These are phyloP conservation scores for Dryas iulia DNA, from an alignment of 1,140 invertebrate species.

Conservation along the genomic window DNA sequence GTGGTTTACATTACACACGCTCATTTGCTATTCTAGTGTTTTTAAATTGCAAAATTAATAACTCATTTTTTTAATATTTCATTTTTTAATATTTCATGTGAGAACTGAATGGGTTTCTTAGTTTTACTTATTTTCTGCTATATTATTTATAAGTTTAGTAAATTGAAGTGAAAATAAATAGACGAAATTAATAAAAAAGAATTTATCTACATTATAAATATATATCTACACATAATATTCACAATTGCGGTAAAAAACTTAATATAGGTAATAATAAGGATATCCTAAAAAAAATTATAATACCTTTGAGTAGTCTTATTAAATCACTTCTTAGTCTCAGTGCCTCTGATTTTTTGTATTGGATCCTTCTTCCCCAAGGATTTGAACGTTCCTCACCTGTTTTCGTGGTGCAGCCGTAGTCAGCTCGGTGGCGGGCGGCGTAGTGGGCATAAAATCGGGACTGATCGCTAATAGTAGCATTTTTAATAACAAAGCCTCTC, in stretches of 20 bases:
- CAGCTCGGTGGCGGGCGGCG: conserved; percentile 55
- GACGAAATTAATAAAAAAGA: background rate
- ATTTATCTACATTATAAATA: conserved; percentile 28
- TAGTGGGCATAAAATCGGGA: conserved; percentile 79
- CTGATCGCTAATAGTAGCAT: conserved; percentile 87
- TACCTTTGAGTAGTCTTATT: conserved; percentile 26
- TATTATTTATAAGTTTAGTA: background rate
- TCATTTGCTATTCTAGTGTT: conserved; percentile 1
- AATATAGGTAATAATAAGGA: background rate
- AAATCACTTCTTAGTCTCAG: conserved; percentile 23
- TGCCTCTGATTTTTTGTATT: conserved; percentile 20
- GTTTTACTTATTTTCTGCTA: background rate
- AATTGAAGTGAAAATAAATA: background rate
- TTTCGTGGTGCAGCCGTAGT: conserved; percentile 73
- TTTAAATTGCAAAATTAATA: conserved; percentile 6
- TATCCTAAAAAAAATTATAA: conserved; percentile 16
- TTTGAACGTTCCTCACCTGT: conserved; percentile 82
- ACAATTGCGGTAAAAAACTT: conserved; percentile 15
- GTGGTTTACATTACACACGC: conserved; percentile 9
- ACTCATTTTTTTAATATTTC: too few relatives aligned
- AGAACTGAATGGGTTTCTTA: too few relatives aligned
- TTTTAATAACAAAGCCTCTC: conserved; percentile 84
- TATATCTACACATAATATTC: conserved; percentile 21
- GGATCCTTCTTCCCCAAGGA: conserved; percentile 80
- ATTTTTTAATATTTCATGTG: too few relatives aligned